These are phyloP conservation scores for Pelagia noctiluca DNA, from an alignment of 30 jellyfish, hydroid and myxozoan genomes.

Conservation along the genomic window DNA sequence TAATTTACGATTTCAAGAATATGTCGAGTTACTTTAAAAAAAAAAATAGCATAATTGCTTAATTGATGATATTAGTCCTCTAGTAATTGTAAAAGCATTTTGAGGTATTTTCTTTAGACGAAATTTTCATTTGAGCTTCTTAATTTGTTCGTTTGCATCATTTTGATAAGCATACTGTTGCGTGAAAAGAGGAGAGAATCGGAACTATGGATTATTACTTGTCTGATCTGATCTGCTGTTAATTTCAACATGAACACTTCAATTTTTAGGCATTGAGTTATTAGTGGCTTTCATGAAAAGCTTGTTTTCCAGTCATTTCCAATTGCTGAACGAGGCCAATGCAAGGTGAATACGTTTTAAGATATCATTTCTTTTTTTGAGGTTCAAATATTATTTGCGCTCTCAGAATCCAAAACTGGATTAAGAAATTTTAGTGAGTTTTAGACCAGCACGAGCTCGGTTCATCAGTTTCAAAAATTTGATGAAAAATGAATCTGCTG, in stretches of 20 bases:
- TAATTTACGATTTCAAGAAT: background rate
- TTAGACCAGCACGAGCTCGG: background rate
- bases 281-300: conserved; percentile 36
- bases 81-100: background rate
- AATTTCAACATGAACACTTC: background rate
- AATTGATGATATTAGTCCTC: background rate
- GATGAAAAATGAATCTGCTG: background rate
- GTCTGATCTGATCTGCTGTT: background rate
- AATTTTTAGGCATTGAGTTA: conserved; percentile 53
- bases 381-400: background rate
- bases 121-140: background rate
- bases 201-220: background rate
- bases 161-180: background rate
- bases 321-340: conserved; percentile 34
- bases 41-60: background rate
- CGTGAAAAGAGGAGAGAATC: background rate
- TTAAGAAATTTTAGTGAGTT: background rate
- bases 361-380: background rate
- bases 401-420: background rate
- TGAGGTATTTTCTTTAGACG: background rate
- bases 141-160: background rate
- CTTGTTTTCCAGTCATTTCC: conserved; percentile 61
- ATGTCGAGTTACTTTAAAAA: background rate
- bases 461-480: too few species aligned
- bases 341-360: conserved; percentile 42